Base-by-base conservation (phyloP, 2,113 vertebrate species). In the Lycocorax pyrrhopterus region DNA sequence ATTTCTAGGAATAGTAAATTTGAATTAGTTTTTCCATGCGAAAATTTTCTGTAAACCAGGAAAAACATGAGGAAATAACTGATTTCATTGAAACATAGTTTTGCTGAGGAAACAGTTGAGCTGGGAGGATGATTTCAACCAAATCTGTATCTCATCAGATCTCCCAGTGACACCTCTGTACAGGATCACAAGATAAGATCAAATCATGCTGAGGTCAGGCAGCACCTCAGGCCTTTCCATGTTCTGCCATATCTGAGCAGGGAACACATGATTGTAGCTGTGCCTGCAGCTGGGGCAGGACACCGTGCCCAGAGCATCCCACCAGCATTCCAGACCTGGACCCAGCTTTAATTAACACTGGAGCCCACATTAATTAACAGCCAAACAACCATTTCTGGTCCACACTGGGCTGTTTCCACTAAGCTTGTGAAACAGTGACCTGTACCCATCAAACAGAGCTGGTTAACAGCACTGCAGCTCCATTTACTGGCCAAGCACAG, bases 281-380 rank as follows among this genome's bases (percentile, higher is more conserved):
- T 56, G 53, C 30, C 67, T 68, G 27, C 0, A 68, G 49, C 55
- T 44, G 53, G n/a, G 9, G 44, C 51, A 47, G 72, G 68, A 81
- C n/a, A 26, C 15, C 3, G 2, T 4, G 16, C 46, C 44, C 27
- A 13, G 27, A 6, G 32, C 14, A 21, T 53, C 53, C 7, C 37
- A 17, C 2, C 0, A 0, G 32, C 39, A 59, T 56, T 47, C 37
- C 5, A 6, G 37, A 11, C 23, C 35, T 0, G 1, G 69, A 27
- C 71, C 13, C 0, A 4, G 55, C 64, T 46, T 78, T 71, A 78
- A 87, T 87, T 39, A 78, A 62, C 64, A 6, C 25, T 16, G 39
- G n/a, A 68, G 53, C 35, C 35, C 19, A 2, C 3, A 2, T 64
- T 23, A 79, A 87, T 69, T 47, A 80, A 11, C 7, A 9, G 30